These are phyloP conservation scores for Tenebrosternarchus preto DNA, from an alignment of 2,113 vertebrate species.

Conservation along the genomic window DNA sequence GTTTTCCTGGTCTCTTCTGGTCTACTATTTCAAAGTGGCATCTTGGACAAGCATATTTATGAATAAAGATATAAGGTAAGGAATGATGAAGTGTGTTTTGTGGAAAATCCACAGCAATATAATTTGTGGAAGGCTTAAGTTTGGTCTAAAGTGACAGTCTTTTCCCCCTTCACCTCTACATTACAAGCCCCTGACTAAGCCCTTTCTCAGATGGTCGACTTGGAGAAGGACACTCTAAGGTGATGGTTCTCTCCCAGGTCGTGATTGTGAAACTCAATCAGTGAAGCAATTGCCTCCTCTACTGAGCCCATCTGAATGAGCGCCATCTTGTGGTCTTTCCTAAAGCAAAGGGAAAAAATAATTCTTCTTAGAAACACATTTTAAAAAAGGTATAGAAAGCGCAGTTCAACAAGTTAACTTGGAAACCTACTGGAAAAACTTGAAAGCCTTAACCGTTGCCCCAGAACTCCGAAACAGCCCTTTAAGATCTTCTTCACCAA, in stretches of 20 bases:
- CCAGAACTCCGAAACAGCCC: constrained; percentile 86
- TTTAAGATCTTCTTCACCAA: constrained; percentile 91
- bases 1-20: constrained; percentile 62
- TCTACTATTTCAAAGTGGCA: constrained; percentile 66
- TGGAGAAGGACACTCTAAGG: constrained; percentile 95
- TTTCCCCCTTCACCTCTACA: constrained; percentile 41
- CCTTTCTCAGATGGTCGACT: constrained; percentile 90
- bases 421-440: constrained; percentile 94
- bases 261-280: constrained; percentile 96
- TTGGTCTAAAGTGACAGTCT: constrained; percentile 71
- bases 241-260: constrained; percentile 94
- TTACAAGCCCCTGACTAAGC: neutral
- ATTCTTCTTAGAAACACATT: neutral
- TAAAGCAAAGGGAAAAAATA: constrained; percentile 59
- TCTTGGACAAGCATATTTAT: constrained; percentile 51
- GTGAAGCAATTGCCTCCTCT: constrained; percentile 91
- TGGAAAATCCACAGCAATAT: constrained; percentile 62
- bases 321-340: constrained; percentile 97
- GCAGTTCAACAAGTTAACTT: neutral
- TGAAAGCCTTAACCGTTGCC: constrained; percentile 92
- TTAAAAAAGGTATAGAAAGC: neutral
- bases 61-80: constrained; percentile 57
- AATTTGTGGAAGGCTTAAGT: constrained; percentile 59
- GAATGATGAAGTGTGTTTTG: constrained; percentile 76
- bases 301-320: constrained; percentile 96